phyloP scores from a whole-genome alignment of 1,140 invertebrate species.

The Zaprionus lachaisei region DNA sequence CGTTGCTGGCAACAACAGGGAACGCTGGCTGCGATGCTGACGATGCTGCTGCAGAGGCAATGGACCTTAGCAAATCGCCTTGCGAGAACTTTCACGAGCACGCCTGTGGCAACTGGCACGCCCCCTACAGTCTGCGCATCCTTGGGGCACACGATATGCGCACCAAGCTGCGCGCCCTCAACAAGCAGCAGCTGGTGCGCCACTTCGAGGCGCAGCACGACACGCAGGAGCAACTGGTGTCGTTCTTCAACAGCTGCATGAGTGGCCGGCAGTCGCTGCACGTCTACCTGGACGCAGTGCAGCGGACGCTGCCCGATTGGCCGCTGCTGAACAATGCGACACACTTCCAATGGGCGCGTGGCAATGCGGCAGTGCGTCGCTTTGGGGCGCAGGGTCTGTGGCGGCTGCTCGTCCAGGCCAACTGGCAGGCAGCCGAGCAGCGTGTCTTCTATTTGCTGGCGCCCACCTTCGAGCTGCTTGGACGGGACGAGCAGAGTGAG shows the following conservation, averaged over 20 bases:
- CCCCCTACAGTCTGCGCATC: slow-evolving; percentile 27
- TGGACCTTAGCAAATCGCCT: slow-evolving; percentile 43
- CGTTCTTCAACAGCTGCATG: slow-evolving; percentile 65
- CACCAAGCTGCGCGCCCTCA: slow-evolving; percentile 53
- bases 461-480: slow-evolving; percentile 58
- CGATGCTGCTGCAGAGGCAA: slow-evolving; percentile 22
- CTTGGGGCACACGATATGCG: slow-evolving; percentile 65
- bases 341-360: slow-evolving; percentile 54
- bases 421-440: slow-evolving; percentile 75
- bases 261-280: slow-evolving; percentile 40
- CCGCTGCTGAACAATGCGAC: slow-evolving; percentile 46
- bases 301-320: slow-evolving; percentile 40
- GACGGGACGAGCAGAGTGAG: slow-evolving; percentile 33
- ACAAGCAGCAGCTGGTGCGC: slow-evolving; percentile 59
- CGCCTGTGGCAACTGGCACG: slow-evolving; percentile 77
- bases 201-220: slow-evolving; percentile 40
- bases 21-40: not conserved
- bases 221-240: slow-evolving; percentile 12
- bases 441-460: slow-evolving; percentile 67
- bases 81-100: slow-evolving; percentile 71
- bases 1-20: not conserved
- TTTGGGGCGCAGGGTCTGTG: slow-evolving; percentile 66
- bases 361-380: slow-evolving; percentile 55
- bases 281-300: slow-evolving; percentile 57
- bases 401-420: slow-evolving; percentile 59